Percentiles rank a stretch among this genome's conserved stretches.
Conservation (phyloP, 2,113 vertebrate genomes). For the Malurus cyaneus region DNA sequence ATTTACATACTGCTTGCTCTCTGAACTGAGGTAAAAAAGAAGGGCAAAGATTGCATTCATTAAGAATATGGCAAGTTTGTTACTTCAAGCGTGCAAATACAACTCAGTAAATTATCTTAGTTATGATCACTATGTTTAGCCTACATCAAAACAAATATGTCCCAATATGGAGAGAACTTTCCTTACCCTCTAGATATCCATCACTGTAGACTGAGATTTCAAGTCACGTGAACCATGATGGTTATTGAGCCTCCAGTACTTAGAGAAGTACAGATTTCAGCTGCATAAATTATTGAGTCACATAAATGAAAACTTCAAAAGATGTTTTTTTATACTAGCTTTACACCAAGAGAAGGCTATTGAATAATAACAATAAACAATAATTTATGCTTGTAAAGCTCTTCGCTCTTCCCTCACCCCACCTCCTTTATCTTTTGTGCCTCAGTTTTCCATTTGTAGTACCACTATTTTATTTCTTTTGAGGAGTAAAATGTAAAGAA, state of each 20-base stretch:
- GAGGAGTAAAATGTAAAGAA: not conserved
- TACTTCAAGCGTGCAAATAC: not conserved
- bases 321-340: not conserved
- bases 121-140: not conserved
- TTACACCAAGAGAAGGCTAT: not conserved
- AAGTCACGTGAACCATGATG: not conserved
- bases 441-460: not conserved
- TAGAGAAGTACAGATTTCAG: not conserved
- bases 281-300: not conserved
- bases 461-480: not conserved
- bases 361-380: not conserved
- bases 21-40: not conserved
- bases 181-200: not conserved
- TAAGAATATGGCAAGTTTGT: not conserved
- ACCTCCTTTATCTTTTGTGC: not conserved
- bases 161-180: not conserved
- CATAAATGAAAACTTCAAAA: not conserved
- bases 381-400: not conserved
- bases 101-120: not conserved
- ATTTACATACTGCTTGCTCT: not conserved
- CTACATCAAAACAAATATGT: not conserved
- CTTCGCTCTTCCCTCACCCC: fast-evolving
- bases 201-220: not conserved
- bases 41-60: not conserved
- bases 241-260: not conserved